Conservation (phyloP, 2,113 vertebrate genomes). For the Sebastes schlegelii region DNA sequence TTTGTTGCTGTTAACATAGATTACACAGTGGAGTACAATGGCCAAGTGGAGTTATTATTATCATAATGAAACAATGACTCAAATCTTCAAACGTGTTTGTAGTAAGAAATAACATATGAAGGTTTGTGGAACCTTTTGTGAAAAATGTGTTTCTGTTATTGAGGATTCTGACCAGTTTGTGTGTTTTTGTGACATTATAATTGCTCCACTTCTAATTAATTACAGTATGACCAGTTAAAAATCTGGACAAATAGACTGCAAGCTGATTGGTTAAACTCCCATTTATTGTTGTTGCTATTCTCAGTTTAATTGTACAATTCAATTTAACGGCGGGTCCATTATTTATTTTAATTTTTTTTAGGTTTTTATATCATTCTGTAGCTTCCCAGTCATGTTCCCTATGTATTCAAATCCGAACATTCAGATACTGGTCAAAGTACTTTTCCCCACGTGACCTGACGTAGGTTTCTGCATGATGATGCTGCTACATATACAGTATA, state of each 20-base stretch:
- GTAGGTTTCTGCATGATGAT: no score
- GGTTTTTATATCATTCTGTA: no score
- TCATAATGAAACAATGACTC: background rate
- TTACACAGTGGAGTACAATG: background rate
- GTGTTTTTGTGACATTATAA: background rate
- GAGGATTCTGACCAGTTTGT: background rate
- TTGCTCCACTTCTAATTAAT: background rate
- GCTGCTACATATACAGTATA: no score
- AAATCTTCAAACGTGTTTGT: background rate
- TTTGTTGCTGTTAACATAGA: background rate
- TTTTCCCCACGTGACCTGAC: no score
- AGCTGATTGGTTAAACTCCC: background rate
- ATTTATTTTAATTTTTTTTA: no score
- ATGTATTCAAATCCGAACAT: no score
- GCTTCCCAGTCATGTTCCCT: no score
- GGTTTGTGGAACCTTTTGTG: background rate
- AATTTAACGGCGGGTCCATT: no score
- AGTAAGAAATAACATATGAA: background rate
- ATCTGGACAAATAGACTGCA: background rate
- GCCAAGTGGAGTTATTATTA: background rate
- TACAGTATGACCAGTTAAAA: background rate
- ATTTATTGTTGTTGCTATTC: background rate
- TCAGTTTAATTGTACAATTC: background rate
- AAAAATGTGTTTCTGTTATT: no score
- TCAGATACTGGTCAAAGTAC: no score